These are phyloP conservation scores for Cygnus atratus DNA, from an alignment of 2,113 vertebrate genomes.

Conservation along the genomic window DNA sequence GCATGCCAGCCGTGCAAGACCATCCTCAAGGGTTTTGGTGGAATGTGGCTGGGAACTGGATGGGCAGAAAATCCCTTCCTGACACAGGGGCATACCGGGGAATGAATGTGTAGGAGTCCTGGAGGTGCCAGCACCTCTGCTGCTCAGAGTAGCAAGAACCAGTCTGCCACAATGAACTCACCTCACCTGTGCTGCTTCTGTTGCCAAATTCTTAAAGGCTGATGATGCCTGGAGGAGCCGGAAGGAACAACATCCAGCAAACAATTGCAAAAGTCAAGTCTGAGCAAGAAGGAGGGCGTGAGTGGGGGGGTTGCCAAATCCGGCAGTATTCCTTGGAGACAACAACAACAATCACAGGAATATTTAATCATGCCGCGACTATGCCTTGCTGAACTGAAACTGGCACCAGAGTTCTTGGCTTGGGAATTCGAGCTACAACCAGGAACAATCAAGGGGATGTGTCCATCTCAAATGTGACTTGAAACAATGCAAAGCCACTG, in stretches of 20 bases:
- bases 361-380: neutral
- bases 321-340: slow-evolving; percentile 38
- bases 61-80: neutral
- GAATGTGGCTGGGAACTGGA: neutral
- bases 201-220: slow-evolving; percentile 27
- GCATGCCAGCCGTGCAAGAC: neutral
- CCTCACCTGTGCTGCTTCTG: neutral
- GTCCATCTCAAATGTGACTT: fast-evolving
- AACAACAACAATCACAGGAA: slow-evolving; percentile 20
- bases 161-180: neutral
- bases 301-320: neutral
- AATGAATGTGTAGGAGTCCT: neutral
- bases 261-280: slow-evolving; percentile 68
- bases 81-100: neutral
- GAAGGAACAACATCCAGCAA: slow-evolving; percentile 58
- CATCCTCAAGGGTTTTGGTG: neutral
- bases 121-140: neutral
- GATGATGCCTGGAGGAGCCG: slow-evolving; percentile 50
- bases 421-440: neutral
- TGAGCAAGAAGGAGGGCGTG: slow-evolving; percentile 66
- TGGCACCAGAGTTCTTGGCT: neutral
- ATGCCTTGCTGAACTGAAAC: neutral
- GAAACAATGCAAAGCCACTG: neutral
- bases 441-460: neutral
- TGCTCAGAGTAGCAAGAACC: neutral